These are phyloP conservation scores for Perognathus longimembris DNA, from an alignment of 2,113 vertebrate genomes.

Conservation along the genomic window DNA sequence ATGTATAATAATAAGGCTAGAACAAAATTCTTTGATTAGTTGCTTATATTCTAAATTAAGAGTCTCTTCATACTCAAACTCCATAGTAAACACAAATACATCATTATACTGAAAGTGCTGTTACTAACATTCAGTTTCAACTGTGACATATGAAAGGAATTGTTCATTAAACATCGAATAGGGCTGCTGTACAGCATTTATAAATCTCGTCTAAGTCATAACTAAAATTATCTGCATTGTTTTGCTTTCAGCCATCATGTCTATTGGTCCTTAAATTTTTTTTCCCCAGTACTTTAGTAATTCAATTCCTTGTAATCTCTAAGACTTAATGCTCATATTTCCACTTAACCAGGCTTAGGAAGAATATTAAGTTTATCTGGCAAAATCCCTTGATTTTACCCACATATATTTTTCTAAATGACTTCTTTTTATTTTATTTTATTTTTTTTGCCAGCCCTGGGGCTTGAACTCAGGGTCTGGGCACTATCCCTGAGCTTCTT, in stretches of 20 bases:
- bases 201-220: background rate
- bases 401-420: constrained; percentile 32
- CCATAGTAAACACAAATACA: background rate
- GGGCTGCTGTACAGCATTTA: background rate
- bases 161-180: constrained; percentile 16
- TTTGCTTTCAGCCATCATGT: constrained; percentile 20
- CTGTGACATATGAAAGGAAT: background rate
- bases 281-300: background rate
- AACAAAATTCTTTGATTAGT: constrained; percentile 12
- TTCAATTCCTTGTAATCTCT: background rate
- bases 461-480: no score
- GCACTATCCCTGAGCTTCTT: no score
- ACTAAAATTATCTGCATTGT: constrained; percentile 16
- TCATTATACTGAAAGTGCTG: background rate
- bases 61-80: background rate
- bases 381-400: constrained; percentile 11
- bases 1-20: background rate
- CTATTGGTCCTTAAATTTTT: constrained; percentile 24
- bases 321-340: background rate
- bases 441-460: no score
- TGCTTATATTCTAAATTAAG: background rate
- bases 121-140: background rate
- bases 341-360: background rate
- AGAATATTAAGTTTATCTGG: constrained; percentile 28
- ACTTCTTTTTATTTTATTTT: background rate